These are phyloP conservation scores for Loris lydekkerianus DNA, from an alignment of 2,797 vertebrate species.

Conservation along the genomic window DNA sequence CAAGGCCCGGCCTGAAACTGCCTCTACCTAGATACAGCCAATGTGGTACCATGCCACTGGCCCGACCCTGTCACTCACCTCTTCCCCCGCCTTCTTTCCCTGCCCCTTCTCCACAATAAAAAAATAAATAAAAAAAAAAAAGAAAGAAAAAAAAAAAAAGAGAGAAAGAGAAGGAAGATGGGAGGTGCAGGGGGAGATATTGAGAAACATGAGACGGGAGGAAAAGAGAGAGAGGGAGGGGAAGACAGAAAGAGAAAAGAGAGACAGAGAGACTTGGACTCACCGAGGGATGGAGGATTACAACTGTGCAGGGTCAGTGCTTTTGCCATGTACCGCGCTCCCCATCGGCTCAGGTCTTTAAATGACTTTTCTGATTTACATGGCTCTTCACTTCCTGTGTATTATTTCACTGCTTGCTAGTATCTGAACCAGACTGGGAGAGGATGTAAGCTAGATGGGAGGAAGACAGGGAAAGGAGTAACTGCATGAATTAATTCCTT, in stretches of 20 bases:
- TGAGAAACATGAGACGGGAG: background rate
- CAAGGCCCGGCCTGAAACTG: too few relatives aligned
- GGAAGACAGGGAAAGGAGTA: slow-evolving; percentile 10
- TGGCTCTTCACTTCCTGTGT: slow-evolving; percentile 69
- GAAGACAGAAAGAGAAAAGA: background rate
- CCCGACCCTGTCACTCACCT: too few relatives aligned
- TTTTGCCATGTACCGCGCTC: slow-evolving; percentile 47
- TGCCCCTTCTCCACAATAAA: too few relatives aligned
- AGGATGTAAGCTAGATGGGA: slow-evolving; percentile 4
- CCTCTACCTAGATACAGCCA: too few relatives aligned
- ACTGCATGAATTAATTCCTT: slow-evolving; percentile 65
- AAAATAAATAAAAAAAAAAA: too few relatives aligned
- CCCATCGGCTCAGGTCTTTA: slow-evolving; percentile 63
- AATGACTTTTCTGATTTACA: slow-evolving; percentile 80
- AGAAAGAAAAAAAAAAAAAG: too few relatives aligned
- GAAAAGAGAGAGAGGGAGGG: background rate
- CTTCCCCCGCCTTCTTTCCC: too few relatives aligned
- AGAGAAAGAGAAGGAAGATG: background rate
- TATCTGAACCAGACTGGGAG: slow-evolving; percentile 71
- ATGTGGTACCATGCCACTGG: too few relatives aligned
- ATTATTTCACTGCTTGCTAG: slow-evolving; percentile 58
- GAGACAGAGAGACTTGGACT: background rate
- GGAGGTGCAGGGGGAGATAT: background rate
- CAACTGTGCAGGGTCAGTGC: slow-evolving; percentile 75
- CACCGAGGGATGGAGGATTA: slow-evolving; percentile 28